Evolutionary conservation across 2,888 invertebrate genomes (phyloP), one percentile per base, ranked within the genome.

Genomic region (Gnatocerus cornutus): DNA sequence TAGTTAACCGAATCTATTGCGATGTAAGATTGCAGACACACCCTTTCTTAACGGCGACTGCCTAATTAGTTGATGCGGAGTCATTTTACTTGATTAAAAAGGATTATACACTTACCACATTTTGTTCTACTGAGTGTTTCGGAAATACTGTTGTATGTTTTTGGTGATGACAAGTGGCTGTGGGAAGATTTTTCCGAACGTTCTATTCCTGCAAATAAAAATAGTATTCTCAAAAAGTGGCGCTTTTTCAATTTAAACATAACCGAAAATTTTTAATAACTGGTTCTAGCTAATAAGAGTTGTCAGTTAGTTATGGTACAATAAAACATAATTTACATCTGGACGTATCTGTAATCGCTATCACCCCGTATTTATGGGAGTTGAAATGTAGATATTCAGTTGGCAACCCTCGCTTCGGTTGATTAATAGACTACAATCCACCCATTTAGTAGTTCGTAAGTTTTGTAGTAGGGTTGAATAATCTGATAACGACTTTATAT

Each of bases 381-480:
- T 70, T 73, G 74, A 78, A 79, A 79, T 78, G 78, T 77, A 77
- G 79, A 78, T 77, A 76, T 74, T 76, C 76, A 73, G 73, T 74
- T 71, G 68, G 68, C 76, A 73, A 77, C 79, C 78, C 79, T 76
- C 72, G 73, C 73, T 74, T 69, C 69, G 71, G 75, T 79, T 82
- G 81, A 82, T 82, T 82, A 82, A 82, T 82, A 81, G 80, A 80
- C 80, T 82, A 77, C 80, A 79, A 81, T 80, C 81, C 79, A 76
- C 80, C 78, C 82, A 79, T 81, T 82, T 81, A 81, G 80, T 80
- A 80, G 80, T 81, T 81, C 79, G 80, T 81, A 81, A 81, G 80
- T 81, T 80, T 77, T 76, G 74, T 73, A 74, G 76, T 78, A 77
- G 80, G 78, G 79, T 78, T 77, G 79, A 78, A 80, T 81, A 81